Evolutionary conservation across 2,888 invertebrate species (phyloP), one percentile per base, ranked within the genome.

Genomic region (Timandra comae): DNA sequence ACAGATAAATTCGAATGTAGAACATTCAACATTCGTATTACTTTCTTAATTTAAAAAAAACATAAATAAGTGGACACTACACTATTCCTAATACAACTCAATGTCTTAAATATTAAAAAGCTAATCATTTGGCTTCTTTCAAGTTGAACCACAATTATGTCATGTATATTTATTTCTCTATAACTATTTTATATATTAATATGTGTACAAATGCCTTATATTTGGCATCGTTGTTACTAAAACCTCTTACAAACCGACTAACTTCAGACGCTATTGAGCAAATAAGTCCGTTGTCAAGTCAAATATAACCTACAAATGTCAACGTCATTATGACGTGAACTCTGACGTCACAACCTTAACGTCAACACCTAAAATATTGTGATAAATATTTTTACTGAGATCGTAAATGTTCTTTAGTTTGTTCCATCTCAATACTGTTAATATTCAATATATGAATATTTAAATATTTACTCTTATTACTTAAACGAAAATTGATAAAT

Each of bases 91-190:
- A 32, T 33, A 56, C 52, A 59, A 68, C 44, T 44, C 43, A 33
- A 52, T 54, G 57, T 38, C 64, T 64, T 70, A 71, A 16, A 3
- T 43, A 43, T 58, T 74, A 70, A 62, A 80, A 78, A 81, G 75
- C 80, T 81, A 77, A 65, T 70, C 74, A 63, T 85, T 85, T 85
- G 85, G 85, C 85, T 85, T 85, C 85, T 84, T 84, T 84, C 74
- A 84, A 85, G 85, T 85, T 84, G 85, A 85, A 85, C 82, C 66
- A 72, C 67, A 73, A 67, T 81, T 78, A 82, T 80, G 84, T 81
- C 84, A 82, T 82, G 82, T 69, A 16, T 16, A n/a, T 49, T 58
- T 62, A 63, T 66, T 63, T 64, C 57, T 16, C 16, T 16, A 16
- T 16, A n/a, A n/a, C n/a, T n/a, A 6, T 16, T 16, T 16, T 16